Conservation (phyloP, 2,113 vertebrate species). For the Rutilus rutilus region DNA sequence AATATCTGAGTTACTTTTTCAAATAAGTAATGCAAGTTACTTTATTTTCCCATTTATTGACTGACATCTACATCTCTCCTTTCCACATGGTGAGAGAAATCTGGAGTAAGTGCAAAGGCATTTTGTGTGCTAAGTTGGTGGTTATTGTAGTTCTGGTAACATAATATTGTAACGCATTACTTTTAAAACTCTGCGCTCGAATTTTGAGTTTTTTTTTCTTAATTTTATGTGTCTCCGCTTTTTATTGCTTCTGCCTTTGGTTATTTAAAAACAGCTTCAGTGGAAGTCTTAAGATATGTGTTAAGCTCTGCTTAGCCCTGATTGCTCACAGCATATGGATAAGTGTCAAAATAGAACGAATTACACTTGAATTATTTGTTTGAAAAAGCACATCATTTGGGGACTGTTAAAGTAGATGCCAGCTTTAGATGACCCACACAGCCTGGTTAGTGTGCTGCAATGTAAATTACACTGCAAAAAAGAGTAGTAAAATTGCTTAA, state of each 20-base stretch:
- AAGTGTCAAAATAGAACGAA: background rate
- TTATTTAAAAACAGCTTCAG: slow-evolving; percentile 13
- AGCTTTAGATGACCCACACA: slow-evolving; percentile 3
- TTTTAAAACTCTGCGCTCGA: background rate
- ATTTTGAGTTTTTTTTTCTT: background rate
- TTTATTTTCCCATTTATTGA: no score
- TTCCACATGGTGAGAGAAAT: no score
- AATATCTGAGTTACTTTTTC: no score
- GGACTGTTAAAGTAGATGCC: background rate
- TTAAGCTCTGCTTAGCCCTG: slow-evolving; percentile 14
- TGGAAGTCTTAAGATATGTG: slow-evolving; percentile 19
- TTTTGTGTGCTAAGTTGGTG: no score
- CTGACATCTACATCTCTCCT: no score
- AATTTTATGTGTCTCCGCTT: background rate
- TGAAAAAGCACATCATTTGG: slow-evolving; percentile 11
- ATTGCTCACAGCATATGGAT: background rate
- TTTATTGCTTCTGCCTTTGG: background rate
- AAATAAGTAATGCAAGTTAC: no score
- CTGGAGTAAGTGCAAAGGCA: no score
- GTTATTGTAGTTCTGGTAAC: no score
- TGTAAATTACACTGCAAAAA: background rate
- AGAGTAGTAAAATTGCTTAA: background rate
- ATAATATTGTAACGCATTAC: no score
- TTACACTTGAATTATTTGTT: slow-evolving; percentile 6
- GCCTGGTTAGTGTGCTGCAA: background rate